These are phyloP conservation scores for Scaptomyza cyrtandrae DNA, from an alignment of 2,888 invertebrate species.

Conservation along the genomic window DNA sequence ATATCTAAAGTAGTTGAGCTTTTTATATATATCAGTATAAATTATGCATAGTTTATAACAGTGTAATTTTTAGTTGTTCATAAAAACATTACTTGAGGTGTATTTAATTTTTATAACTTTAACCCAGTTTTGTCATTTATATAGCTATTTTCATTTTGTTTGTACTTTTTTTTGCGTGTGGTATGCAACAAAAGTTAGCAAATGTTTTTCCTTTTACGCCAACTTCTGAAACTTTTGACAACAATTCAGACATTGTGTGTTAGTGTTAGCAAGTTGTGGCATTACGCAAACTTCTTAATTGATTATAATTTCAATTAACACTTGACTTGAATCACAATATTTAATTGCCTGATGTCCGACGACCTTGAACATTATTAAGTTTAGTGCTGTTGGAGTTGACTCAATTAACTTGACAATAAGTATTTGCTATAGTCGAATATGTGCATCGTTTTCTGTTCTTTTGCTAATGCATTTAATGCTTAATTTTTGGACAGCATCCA, in stretches of 20 bases:
- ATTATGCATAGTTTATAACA: too few species aligned
- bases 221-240: background rate
- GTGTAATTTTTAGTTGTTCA: too few species aligned
- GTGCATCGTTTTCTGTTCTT: background rate
- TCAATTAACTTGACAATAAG: slow-evolving; percentile 24
- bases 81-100: too few species aligned
- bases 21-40: too few species aligned
- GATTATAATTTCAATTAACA: slow-evolving; percentile 8
- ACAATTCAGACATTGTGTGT: background rate
- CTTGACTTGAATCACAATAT: background rate
- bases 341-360: background rate
- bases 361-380: slow-evolving; percentile 1
- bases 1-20: too few species aligned
- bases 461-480: slow-evolving; percentile 17
- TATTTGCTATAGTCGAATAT: slow-evolving; percentile 18
- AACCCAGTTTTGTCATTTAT: background rate
- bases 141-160: background rate
- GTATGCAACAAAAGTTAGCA: background rate
- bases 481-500: slow-evolving; percentile 49
- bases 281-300: slow-evolving; percentile 8
- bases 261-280: background rate
- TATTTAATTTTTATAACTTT: background rate
- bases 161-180: background rate
- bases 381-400: background rate
- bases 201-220: background rate